These are phyloP conservation scores for Pangasianodon hypophthalmus DNA, from an alignment of 2,113 vertebrate species.

Conservation along the genomic window DNA sequence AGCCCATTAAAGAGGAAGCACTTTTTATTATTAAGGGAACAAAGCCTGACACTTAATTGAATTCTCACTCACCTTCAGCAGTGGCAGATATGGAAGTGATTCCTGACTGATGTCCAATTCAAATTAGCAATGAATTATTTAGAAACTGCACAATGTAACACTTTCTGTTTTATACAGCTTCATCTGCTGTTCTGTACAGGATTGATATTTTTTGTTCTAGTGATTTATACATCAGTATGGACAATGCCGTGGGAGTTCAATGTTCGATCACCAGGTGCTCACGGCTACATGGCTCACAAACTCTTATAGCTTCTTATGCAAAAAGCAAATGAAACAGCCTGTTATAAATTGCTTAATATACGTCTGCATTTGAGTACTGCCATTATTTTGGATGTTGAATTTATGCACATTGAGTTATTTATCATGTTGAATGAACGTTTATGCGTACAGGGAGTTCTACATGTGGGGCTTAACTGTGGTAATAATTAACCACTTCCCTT, in stretches of 20 bases:
- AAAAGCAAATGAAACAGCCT: background rate
- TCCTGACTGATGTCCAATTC: background rate
- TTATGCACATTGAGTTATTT: background rate
- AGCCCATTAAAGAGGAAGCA: constrained; percentile 25
- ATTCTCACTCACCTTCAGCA: background rate
- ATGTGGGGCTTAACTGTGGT: background rate
- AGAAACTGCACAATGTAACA: background rate
- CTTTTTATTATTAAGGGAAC: constrained; percentile 4
- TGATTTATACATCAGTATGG: background rate
- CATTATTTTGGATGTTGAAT: background rate
- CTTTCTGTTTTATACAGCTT: background rate
- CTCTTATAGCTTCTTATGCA: background rate
- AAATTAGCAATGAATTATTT: background rate
- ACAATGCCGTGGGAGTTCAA: background rate
- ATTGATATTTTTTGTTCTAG: background rate
- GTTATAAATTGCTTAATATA: background rate
- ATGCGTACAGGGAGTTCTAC: no score
- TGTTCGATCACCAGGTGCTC: background rate
- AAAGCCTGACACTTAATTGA: background rate
- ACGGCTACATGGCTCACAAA: background rate
- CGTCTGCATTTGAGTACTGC: background rate
- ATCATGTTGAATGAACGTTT: background rate
- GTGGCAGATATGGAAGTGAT: background rate
- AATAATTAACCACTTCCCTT: background rate
- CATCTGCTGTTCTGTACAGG: background rate